phyloP scores from a whole-genome alignment of 2,113 vertebrate species.

The Myotis brandtii region DNA sequence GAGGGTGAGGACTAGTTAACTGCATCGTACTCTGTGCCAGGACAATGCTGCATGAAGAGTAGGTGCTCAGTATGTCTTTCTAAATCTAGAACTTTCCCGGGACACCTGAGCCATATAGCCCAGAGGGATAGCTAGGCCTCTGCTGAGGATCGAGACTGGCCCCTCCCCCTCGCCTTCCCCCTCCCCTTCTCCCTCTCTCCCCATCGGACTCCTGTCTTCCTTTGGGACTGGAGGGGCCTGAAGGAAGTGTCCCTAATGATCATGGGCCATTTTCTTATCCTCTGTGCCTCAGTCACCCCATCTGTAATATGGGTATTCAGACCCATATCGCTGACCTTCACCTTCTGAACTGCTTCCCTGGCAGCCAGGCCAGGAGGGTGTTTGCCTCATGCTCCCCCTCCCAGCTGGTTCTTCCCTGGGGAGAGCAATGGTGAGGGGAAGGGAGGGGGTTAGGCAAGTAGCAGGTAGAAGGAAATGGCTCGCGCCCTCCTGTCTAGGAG shows the following conservation, averaged over 20 bases:
- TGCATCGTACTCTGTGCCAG: fast-evolving
- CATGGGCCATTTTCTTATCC: conserved; percentile 42
- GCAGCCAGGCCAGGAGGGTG: fast-evolving
- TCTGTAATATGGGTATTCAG: conserved; percentile 85
- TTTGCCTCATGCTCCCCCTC: no score
- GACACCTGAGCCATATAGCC: fast-evolving
- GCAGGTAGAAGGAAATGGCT: not conserved
- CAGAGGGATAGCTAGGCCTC: not conserved
- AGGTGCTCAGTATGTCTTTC: not conserved
- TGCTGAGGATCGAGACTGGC: not conserved
- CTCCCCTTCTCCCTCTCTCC: not conserved
- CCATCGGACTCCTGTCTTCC: not conserved
- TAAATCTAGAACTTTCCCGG: not conserved
- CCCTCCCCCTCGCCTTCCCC: fast-evolving
- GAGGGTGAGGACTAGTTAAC: no score
- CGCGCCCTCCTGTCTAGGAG: not conserved
- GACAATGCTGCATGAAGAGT: fast-evolving
- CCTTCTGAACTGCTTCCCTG: not conserved
- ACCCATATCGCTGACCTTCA: not conserved
- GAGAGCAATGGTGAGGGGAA: fast-evolving
- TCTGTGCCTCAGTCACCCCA: conserved; percentile 89
- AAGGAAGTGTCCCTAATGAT: not conserved
- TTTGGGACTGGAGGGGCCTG: not conserved
- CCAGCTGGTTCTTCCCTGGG: no score
- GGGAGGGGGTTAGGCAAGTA: not conserved